Evolutionary conservation across 2,888 invertebrate species (phyloP), one percentile per base, ranked within the genome.

Genomic region (Listrodromus nycthemerus): DNA sequence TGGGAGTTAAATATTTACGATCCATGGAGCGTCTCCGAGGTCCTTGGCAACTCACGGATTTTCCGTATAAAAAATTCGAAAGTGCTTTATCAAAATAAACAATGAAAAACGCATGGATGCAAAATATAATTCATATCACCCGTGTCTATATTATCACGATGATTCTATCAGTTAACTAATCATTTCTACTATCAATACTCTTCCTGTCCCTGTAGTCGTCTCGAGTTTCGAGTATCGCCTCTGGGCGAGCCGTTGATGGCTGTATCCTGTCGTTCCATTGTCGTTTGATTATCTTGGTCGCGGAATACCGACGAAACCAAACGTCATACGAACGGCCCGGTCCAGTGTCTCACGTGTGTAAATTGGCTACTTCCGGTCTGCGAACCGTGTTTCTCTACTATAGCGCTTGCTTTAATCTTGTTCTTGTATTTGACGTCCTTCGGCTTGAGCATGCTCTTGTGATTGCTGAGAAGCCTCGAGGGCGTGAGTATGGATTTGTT

Each of bases 381-480:
- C 48, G 92, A 91, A 66, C 93, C 94, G 80, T 94, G 93, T 79
- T 94, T 93, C 86, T 95, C 95, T 84, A 94, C 91, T 66, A 94
- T 92, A 79, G 95, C 95, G 89, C 95, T 94, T 85, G 95, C 95
- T 88, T 95, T 95, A 86, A 96, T 95, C 90, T 95, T 96, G 75
- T 95, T 96, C 89, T 96, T 95, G 94, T 96, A 95, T 91, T 97
- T 97, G 61, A 97, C 95, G 91, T 97, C 97, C 92, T 96, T 97
- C 81, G 97, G 97, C 90, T 97, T 97, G 80, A 97, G 92, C 91
- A 97, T 96, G 89, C 95, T 96, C 90, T 96, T 96, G 90, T 97
- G 97, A 92, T 96, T 97, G 91, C 95, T 96, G 71, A 96, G 95
- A 78, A 96, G 94, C 87, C 96, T 93, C 61, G 95, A 95, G 0